phyloP scores from a whole-genome alignment of 2,888 invertebrate genomes.

The Drosophila merina region DNA sequence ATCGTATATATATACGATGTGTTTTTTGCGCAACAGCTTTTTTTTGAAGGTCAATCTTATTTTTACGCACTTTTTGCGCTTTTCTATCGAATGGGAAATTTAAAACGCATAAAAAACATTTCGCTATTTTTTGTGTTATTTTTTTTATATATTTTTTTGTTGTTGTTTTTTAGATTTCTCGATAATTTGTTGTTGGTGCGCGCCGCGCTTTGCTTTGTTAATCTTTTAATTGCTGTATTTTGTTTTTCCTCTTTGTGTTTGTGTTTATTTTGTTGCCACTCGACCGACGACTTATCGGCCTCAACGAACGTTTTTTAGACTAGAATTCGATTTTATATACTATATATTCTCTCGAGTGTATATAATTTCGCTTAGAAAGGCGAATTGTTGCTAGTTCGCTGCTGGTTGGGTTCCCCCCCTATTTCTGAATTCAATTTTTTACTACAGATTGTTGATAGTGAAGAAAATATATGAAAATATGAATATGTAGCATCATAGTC shows the following conservation, averaged over 20 bases:
- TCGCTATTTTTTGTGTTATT: constrained; percentile 30
- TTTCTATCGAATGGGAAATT: constrained; percentile 60
- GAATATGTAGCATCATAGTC: no score
- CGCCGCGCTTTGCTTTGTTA: constrained; percentile 59
- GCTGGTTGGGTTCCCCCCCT: no score
- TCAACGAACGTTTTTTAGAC: constrained; percentile 71
- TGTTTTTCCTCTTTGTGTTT: constrained; percentile 46
- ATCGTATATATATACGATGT: background rate
- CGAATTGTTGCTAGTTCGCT: constrained; percentile 11
- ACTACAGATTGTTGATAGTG: constrained; percentile 34
- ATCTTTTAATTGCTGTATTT: constrained; percentile 76
- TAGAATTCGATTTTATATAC: constrained; percentile 40
- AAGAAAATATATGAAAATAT: background rate
- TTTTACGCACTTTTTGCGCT: constrained; percentile 69
- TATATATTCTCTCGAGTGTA: background rate
- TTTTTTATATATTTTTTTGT: constrained; percentile 32
- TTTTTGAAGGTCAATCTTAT: constrained; percentile 74
- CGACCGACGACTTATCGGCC: constrained; percentile 66
- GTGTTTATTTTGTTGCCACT: constrained; percentile 66
- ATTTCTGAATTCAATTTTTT: constrained; percentile 43
- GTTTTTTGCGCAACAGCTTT: constrained; percentile 35
- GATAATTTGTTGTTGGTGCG: constrained; percentile 27
- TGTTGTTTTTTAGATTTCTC: constrained; percentile 32
- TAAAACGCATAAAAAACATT: constrained; percentile 72
- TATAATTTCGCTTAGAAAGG: constrained; percentile 11